Conservation (phyloP, 2,113 vertebrate species). For the Shinisaurus crocodilurus region DNA sequence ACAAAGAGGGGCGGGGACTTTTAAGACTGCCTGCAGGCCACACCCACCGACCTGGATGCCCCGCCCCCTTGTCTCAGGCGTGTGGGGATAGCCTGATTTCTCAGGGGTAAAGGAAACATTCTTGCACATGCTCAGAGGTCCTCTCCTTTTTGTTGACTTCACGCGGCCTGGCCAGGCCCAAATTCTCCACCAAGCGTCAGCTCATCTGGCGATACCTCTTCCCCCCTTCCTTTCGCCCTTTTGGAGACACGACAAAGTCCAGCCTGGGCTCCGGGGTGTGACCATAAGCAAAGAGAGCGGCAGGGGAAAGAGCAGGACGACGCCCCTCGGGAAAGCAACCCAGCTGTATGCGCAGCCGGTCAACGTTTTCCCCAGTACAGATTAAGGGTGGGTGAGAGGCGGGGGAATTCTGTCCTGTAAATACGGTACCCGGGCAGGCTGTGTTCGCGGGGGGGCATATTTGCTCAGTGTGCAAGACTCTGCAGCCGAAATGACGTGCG, state of each 20-base stretch:
- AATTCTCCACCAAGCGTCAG: background rate
- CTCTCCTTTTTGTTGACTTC: background rate
- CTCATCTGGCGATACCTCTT: background rate
- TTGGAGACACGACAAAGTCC: background rate
- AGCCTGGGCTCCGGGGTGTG: background rate
- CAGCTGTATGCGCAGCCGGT: background rate
- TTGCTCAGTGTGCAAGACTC: background rate
- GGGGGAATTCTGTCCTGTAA: too few relatives aligned
- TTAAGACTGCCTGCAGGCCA: background rate
- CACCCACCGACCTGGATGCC: background rate
- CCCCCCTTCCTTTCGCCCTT: background rate
- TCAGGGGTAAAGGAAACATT: slow-evolving; percentile 10
- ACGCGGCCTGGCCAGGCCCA: background rate
- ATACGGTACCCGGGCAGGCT: background rate
- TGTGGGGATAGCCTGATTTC: background rate
- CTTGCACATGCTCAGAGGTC: background rate
- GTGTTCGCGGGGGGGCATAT: background rate
- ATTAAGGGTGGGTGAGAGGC: background rate
- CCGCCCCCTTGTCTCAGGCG: background rate
- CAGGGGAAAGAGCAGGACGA: too few relatives aligned
- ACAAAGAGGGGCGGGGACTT: background rate
- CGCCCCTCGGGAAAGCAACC: background rate
- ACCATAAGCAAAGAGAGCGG: background rate
- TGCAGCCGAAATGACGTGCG: background rate
- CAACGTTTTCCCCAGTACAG: background rate